phyloP scores from a whole-genome alignment of 2,888 invertebrate genomes.

The Melinopterus prodromus region DNA sequence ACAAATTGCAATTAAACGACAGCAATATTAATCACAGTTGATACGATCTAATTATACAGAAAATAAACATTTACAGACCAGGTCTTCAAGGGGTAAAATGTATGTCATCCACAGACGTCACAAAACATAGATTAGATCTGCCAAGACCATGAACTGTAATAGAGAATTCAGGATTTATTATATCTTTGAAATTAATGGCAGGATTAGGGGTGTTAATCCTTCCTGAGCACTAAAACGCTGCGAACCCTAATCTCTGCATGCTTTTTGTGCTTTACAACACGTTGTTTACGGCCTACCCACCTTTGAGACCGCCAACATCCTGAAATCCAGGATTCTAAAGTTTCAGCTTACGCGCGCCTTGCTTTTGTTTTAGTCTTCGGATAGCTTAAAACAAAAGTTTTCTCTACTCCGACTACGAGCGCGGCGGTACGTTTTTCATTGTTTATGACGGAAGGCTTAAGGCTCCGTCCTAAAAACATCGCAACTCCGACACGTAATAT shows the following conservation, averaged over 20 bases:
- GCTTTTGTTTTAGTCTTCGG: not conserved
- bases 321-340: not conserved
- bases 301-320: not conserved
- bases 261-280: not conserved
- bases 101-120: not conserved
- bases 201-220: not conserved
- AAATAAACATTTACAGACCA: no score
- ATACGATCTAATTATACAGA: no score
- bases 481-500: no score
- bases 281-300: not conserved
- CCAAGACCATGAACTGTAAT: not conserved
- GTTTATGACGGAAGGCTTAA: not conserved
- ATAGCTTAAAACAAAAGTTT: not conserved
- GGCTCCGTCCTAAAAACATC: no score
- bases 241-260: not conserved
- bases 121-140: not conserved
- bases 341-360: not conserved
- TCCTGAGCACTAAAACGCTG: not conserved
- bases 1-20: no score
- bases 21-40: no score
- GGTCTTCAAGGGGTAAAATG: no score
- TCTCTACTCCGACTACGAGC: not conserved
- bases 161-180: not conserved
- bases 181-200: not conserved
- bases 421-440: not conserved